Conservation (phyloP, 1,140 invertebrate genomes). For the Hormaphis cornu region DNA sequence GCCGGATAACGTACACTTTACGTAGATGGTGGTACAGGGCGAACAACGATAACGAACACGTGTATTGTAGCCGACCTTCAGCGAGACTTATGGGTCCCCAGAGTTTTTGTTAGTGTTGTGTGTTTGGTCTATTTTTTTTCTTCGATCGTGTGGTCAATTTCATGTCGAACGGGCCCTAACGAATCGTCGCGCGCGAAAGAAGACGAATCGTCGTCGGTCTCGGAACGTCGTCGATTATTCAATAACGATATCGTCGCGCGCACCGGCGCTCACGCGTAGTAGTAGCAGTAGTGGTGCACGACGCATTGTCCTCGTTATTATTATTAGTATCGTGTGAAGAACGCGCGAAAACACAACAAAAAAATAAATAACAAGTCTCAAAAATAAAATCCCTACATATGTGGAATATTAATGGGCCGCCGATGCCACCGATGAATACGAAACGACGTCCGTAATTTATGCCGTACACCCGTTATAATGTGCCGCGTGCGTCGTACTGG, state of each 20-base stretch:
- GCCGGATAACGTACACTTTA: too few relatives aligned
- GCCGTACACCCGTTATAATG: neutral
- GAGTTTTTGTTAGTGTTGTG: constrained; percentile 19
- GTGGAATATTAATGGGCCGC: constrained; percentile 28
- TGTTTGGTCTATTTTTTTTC: too few relatives aligned
- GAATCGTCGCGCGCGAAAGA: neutral
- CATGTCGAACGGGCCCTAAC: neutral
- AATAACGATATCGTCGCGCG: neutral
- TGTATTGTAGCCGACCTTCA: neutral
- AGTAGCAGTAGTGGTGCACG: too few relatives aligned
- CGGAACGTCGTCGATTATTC: neutral
- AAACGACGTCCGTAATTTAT: constrained; percentile 22
- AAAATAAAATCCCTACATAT: constrained; percentile 20
- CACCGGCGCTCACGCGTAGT: neutral
- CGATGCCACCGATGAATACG: constrained; percentile 16
- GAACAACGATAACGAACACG: neutral
- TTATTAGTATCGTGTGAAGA: too few relatives aligned
- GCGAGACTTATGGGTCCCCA: constrained; percentile 3
- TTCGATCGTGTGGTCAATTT: constrained; percentile 18
- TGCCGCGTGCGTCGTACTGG: neutral
- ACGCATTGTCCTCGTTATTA: too few relatives aligned
- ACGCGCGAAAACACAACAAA: neutral
- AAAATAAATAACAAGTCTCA: neutral
- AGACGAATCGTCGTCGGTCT: neutral
- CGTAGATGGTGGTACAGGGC: too few relatives aligned